Evolutionary conservation across 2,113 vertebrate genomes (phyloP).

Genomic region (Myiagra hebetior): DNA sequence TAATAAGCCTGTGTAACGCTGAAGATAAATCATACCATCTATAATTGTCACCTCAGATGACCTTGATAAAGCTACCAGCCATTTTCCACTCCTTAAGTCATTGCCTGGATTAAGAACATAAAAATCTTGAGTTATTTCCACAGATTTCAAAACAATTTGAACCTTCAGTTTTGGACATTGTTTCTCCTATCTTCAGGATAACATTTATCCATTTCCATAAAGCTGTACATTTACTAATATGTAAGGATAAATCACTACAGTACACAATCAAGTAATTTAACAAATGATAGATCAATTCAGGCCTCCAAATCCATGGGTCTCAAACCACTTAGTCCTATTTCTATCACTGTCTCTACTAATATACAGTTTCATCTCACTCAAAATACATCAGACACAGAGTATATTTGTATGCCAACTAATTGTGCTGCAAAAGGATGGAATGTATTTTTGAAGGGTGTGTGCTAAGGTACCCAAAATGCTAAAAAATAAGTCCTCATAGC

Average conservation of each 20-base stretch:
- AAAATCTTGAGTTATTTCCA: neutral
- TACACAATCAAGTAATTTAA: neutral
- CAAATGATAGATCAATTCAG: neutral
- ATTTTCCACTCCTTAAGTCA: neutral
- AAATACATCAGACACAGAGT: neutral
- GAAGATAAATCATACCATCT: neutral
- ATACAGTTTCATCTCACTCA: neutral
- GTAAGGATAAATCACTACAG: neutral
- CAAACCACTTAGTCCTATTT: neutral
- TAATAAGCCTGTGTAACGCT: neutral
- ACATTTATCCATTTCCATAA: neutral
- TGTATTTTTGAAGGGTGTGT: neutral
- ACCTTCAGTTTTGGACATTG: neutral
- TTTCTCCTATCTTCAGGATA: neutral
- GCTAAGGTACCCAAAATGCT: neutral
- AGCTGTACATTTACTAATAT: neutral
- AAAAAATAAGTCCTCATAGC: neutral
- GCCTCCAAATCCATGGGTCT: neutral
- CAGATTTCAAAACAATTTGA: neutral
- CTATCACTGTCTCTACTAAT: neutral
- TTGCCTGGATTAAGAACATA: neutral
- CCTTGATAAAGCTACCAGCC: neutral
- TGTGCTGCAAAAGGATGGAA: neutral
- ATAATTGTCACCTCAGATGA: neutral
- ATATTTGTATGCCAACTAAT: neutral